A percentile compares a stretch with the other conserved stretches of the same genome.
These are phyloP conservation scores for Hassar affinis DNA, from an alignment of 2,113 vertebrate species.

Conservation along the genomic window DNA sequence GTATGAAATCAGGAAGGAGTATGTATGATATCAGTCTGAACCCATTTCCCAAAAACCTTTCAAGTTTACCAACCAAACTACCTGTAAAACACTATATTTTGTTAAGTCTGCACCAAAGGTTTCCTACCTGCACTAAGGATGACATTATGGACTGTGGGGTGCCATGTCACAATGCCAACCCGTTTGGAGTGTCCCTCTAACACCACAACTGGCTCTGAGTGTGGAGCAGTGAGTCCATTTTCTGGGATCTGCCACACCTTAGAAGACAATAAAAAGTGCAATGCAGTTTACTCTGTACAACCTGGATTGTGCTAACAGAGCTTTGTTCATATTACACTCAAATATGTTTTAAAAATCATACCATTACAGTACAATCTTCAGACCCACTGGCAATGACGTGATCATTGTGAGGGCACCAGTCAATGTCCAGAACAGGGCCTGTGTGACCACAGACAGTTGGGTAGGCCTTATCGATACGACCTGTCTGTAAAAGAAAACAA, in stretches of 20 bases:
- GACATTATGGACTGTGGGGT: conserved; percentile 91
- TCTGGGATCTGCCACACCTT: conserved; percentile 98
- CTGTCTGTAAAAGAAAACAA: conserved; percentile 68
- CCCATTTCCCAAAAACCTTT: background rate
- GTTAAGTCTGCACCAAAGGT: conserved; percentile 15
- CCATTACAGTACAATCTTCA: conserved; percentile 96
- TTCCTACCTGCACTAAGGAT: conserved; percentile 90
- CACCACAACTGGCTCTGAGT: conserved; percentile 89
- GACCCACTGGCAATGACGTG: conserved; percentile 94
- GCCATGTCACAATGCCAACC: conserved; percentile 95
- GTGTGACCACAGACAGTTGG: conserved; percentile 96
- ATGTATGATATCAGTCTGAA: background rate
- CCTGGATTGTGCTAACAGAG: background rate
- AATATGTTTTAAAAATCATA: conserved; percentile 53
- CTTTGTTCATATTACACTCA: background rate
- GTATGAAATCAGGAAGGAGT: background rate
- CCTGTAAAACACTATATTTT: background rate
- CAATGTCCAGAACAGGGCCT: conserved; percentile 93
- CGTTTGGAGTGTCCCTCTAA: conserved; percentile 95
- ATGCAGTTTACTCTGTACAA: background rate
- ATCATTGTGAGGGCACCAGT: conserved; percentile 97
- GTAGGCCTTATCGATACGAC: conserved; percentile 87
- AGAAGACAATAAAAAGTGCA: background rate
- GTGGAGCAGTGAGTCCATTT: conserved; percentile 83
- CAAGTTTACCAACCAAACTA: background rate